phyloP scores from a whole-genome alignment of 2,113 vertebrate genomes.

The Rhagologus leucostigma region DNA sequence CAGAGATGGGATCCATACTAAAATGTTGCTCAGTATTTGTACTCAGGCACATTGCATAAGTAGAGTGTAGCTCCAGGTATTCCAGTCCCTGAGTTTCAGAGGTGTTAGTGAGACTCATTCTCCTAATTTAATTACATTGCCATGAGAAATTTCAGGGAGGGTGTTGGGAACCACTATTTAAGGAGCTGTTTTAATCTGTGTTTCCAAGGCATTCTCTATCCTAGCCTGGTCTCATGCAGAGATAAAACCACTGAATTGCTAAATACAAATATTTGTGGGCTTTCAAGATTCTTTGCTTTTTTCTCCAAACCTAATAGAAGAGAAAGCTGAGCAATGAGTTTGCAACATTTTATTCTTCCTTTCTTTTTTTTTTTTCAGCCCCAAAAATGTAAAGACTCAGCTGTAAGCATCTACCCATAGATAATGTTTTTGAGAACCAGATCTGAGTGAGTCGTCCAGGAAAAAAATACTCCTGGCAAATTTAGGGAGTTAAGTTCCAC shows the following conservation, averaged over 20 bases:
- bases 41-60: neutral
- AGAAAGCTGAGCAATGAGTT: conserved; percentile 38
- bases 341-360: neutral
- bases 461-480: neutral
- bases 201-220: conserved; percentile 28
- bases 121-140: conserved; percentile 41
- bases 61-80: neutral
- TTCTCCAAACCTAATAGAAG: conserved; percentile 31
- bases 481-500: neutral
- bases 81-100: neutral
- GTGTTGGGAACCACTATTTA: neutral
- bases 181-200: conserved; percentile 41
- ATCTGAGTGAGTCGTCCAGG: neutral
- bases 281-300: conserved; percentile 54
- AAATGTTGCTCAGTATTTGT: neutral
- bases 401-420: neutral
- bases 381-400: conserved; percentile 1
- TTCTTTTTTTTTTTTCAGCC: neutral
- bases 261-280: conserved; percentile 47
- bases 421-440: conserved; percentile 23
- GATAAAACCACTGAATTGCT: conserved; percentile 61
- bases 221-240: conserved; percentile 27
- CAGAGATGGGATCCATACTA: neutral
- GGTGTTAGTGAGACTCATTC: neutral
- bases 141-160: conserved; percentile 22